These are phyloP conservation scores for Lamellibrachia satsuma DNA, from an alignment of 2,888 invertebrate genomes.

Conservation along the genomic window DNA sequence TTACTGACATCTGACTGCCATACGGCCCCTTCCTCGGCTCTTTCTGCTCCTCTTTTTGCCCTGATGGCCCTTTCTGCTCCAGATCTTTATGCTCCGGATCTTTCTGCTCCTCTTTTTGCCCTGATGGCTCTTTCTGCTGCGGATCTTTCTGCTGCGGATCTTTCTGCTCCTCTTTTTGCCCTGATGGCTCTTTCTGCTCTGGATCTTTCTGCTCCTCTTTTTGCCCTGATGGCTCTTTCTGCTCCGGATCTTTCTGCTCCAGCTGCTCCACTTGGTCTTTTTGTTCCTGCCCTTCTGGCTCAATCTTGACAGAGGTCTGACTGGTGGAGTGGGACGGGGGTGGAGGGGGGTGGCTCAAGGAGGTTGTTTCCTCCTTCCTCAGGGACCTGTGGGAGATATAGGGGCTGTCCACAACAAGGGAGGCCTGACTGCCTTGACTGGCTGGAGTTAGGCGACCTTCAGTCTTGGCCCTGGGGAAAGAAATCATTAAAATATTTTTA, in stretches of 20 bases:
- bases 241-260: background rate
- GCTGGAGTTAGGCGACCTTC: background rate
- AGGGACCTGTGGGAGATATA: background rate
- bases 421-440: background rate
- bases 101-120: background rate
- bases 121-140: background rate
- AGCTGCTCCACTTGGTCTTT: background rate
- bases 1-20: background rate
- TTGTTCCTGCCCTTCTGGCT: background rate
- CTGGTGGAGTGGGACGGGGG: background rate
- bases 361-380: background rate
- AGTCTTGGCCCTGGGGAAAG: background rate
- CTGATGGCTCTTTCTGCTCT: background rate
- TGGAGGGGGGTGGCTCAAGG: background rate
- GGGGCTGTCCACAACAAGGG: background rate
- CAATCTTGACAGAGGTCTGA: background rate
- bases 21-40: background rate
- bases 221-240: background rate
- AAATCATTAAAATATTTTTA: too few species aligned
- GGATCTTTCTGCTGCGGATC: background rate
- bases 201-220: background rate
- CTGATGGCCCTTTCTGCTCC: background rate
- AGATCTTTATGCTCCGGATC: background rate
- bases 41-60: background rate
- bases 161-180: background rate